A percentile compares a stretch with the other conserved stretches of the same genome.
phyloP scores from a whole-genome alignment of 35 echinoderm and acorn worm genomes.

The Strongylocentrotus purpuratus region DNA sequence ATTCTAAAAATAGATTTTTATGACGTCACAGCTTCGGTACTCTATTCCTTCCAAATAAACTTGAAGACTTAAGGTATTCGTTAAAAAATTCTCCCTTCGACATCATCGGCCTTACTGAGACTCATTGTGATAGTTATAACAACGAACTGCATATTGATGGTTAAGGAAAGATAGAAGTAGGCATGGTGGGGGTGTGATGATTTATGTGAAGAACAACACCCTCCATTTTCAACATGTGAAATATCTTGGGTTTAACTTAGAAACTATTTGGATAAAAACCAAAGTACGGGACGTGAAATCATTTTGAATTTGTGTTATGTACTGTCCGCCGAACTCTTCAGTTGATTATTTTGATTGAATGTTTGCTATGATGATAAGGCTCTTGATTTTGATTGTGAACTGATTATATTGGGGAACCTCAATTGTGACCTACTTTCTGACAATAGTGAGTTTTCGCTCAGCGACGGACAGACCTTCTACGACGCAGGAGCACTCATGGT shows the following conservation, averaged over 20 bases:
- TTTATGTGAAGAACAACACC: neutral
- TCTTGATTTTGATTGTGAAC: constrained; percentile 11
- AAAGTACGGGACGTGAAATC: neutral
- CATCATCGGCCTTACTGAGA: neutral
- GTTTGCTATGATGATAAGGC: neutral
- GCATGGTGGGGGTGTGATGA: neutral
- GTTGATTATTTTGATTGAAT: constrained; percentile 1
- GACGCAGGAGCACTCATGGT: no score
- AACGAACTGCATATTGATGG: neutral
- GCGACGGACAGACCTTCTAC: no score
- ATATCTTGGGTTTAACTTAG: neutral
- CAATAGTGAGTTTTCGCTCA: no score
- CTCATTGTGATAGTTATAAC: constrained; percentile 29
- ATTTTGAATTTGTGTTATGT: neutral
- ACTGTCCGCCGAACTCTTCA: constrained; percentile 10
- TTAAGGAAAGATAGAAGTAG: constrained; percentile 34
- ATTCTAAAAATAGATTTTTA: no score
- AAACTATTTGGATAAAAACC: constrained; percentile 7
- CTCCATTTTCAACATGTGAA: neutral
- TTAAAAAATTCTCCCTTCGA: constrained; percentile 16
- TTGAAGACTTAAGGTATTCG: neutral
- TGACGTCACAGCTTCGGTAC: no score
- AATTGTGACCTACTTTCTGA: constrained; percentile 19
- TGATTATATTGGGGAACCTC: neutral
- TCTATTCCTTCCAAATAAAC: neutral